A percentile compares a stretch with the other conserved stretches of the same genome.
These are phyloP conservation scores for Cheilosia scutellata DNA, from an alignment of 2,888 invertebrate species.

Conservation along the genomic window DNA sequence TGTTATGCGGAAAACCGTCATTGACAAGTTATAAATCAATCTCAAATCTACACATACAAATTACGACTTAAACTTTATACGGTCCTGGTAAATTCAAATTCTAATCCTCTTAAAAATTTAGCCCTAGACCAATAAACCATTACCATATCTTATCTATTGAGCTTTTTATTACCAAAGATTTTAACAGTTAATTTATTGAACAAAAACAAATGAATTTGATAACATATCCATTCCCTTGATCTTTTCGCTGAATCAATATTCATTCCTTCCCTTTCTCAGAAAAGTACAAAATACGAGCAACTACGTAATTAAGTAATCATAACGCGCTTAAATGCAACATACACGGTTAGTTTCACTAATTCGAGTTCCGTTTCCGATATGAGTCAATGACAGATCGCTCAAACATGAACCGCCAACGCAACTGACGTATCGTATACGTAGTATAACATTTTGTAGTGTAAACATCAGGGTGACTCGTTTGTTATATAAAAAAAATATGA, in stretches of 20 bases:
- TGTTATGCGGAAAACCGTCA: too few species aligned
- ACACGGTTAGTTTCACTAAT: constrained; percentile 30
- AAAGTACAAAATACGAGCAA: not conserved
- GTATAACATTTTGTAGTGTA: constrained; percentile 29
- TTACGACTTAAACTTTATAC: too few species aligned
- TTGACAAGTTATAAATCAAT: too few species aligned
- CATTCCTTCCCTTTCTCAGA: not conserved
- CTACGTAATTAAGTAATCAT: constrained; percentile 27
- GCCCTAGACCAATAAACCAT: too few species aligned
- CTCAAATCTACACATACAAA: too few species aligned
- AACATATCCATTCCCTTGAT: not conserved
- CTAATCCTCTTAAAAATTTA: too few species aligned
- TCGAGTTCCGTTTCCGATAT: constrained; percentile 67
- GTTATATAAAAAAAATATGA: constrained; percentile 15
- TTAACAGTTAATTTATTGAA: not conserved
- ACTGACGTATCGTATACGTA: not conserved
- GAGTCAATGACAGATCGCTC: constrained; percentile 28
- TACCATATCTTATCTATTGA: too few species aligned
- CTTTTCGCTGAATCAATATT: not conserved
- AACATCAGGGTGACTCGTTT: constrained; percentile 7
- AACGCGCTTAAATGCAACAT: not conserved
- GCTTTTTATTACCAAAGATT: not conserved
- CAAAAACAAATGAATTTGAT: not conserved
- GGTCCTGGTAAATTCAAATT: too few species aligned
- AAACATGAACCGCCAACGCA: constrained; percentile 9